A percentile compares a stretch with the other conserved stretches of the same genome.
phyloP scores from a whole-genome alignment of 2,113 vertebrate species.

The Athene cunicularia region DNA sequence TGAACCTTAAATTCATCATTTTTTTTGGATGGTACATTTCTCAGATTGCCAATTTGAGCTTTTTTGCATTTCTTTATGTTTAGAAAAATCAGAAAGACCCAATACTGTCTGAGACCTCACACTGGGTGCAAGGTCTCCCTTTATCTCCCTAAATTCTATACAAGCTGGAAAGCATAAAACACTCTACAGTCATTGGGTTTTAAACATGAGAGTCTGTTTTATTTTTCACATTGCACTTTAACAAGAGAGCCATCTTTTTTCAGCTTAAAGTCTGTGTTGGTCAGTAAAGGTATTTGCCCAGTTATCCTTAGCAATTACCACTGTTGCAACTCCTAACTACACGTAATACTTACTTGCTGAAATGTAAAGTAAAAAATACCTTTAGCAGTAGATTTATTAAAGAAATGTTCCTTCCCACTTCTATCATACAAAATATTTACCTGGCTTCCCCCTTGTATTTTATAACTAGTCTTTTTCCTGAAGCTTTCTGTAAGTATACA shows the following conservation, averaged over 20 bases:
- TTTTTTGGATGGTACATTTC: not conserved
- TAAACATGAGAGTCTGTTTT: not conserved
- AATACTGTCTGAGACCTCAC: not conserved
- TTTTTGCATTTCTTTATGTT: not conserved
- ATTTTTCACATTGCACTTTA: not conserved
- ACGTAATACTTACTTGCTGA: not conserved
- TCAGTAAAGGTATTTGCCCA: not conserved
- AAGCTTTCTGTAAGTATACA: not conserved
- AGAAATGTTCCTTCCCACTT: not conserved
- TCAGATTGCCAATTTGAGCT: not conserved
- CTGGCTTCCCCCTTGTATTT: not conserved
- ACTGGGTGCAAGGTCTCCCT: fast-evolving
- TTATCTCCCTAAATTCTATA: not conserved
- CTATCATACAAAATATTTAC: not conserved
- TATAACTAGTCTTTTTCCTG: not conserved
- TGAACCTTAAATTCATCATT: not conserved
- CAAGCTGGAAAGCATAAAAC: not conserved
- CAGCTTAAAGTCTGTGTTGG: not conserved
- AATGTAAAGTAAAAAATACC: not conserved
- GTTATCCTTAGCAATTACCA: not conserved
- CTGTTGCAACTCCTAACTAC: not conserved
- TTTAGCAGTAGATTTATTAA: not conserved
- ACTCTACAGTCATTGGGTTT: not conserved
- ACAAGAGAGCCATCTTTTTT: not conserved
- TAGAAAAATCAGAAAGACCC: not conserved